A percentile compares a stretch with the other conserved stretches of the same genome.
Conservation (phyloP, 2,797 vertebrate species). For the Sebastes diploproa region DNA sequence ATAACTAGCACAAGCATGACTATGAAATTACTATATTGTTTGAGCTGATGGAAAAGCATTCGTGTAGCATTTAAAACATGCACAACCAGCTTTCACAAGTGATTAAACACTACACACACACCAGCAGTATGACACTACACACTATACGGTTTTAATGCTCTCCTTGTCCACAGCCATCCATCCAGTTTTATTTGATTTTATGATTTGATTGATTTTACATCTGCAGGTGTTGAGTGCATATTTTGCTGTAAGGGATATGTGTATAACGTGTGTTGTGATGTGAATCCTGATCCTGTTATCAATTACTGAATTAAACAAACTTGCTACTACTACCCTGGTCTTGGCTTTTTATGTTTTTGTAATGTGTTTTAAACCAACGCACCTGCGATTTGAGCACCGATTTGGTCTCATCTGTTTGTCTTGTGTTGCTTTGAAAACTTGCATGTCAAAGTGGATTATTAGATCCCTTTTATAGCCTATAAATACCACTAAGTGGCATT, state of each 20-base stretch:
- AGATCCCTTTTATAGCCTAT: not conserved
- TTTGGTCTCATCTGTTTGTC: not conserved
- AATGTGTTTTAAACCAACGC: not conserved
- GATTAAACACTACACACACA: constrained; percentile 24
- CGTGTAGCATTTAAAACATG: constrained; percentile 2
- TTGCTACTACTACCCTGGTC: constrained; percentile 39
- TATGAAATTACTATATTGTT: not conserved
- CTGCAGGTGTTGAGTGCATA: constrained; percentile 21
- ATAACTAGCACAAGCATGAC: constrained; percentile 1
- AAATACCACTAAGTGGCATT: not conserved
- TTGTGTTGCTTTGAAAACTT: not conserved
- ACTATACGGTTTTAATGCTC: not conserved
- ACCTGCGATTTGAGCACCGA: not conserved
- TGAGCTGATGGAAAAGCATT: constrained; percentile 19
- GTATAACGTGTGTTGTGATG: constrained; percentile 62
- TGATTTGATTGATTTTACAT: not conserved
- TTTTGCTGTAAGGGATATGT: constrained; percentile 59
- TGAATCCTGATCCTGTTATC: constrained; percentile 53
- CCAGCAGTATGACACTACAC: constrained; percentile 48
- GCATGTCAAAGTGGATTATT: not conserved
- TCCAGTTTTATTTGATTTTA: not conserved
- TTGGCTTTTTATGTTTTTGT: not conserved
- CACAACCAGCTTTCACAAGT: constrained; percentile 26
- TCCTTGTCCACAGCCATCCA: not conserved
- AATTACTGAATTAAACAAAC: constrained; percentile 65